These are phyloP conservation scores for Tautogolabrus adspersus DNA, from an alignment of 2,113 vertebrate genomes.

Conservation along the genomic window DNA sequence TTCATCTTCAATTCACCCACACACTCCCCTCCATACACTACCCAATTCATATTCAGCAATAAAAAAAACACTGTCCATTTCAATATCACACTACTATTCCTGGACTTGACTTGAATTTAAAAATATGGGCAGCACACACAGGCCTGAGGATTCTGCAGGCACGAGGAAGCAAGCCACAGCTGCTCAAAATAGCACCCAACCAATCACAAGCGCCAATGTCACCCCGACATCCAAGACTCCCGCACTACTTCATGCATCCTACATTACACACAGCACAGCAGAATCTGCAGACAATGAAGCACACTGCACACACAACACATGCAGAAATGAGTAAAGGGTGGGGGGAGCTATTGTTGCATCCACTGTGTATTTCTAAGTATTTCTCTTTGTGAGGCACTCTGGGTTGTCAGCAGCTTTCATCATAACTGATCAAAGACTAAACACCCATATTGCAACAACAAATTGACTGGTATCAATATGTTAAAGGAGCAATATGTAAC, in stretches of 20 bases:
- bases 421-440: neutral
- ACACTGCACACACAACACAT: neutral
- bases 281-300: conserved; percentile 13
- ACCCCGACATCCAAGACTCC: conserved; percentile 44
- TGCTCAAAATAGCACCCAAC: conserved; percentile 48
- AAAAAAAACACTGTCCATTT: conserved; percentile 12
- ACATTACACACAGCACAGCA: conserved; percentile 35
- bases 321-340: too few relatives aligned
- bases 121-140: conserved; percentile 3
- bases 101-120: neutral
- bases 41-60: neutral
- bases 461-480: too few relatives aligned
- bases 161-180: neutral
- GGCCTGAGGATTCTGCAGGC: conserved; percentile 4
- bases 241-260: conserved; percentile 28
- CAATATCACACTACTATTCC: neutral
- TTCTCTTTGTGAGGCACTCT: neutral
- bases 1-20: neutral
- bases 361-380: too few relatives aligned
- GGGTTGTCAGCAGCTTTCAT: neutral
- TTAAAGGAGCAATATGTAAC: too few relatives aligned
- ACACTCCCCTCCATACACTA: neutral
- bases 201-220: conserved; percentile 52
- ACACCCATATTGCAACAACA: neutral
- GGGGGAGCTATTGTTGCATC: neutral